phyloP scores from a whole-genome alignment of 1,140 invertebrate genomes.

The Akabosia matsudoensis region DNA sequence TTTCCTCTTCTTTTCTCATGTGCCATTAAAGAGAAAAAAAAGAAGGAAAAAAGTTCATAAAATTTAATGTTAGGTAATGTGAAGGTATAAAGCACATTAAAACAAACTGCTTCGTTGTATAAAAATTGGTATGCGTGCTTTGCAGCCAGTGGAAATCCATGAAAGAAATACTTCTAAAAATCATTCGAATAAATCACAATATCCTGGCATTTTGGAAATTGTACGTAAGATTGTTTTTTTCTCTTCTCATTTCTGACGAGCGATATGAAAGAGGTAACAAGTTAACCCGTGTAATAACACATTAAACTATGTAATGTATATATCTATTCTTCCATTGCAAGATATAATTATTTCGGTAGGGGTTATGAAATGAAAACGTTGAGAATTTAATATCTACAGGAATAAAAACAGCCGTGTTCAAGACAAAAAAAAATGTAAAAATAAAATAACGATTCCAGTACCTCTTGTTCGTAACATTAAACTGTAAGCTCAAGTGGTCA shows the following conservation, averaged over 20 bases:
- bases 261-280: neutral
- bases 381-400: neutral
- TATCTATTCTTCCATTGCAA: neutral
- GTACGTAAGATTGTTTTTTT: constrained; percentile 16
- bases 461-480: neutral
- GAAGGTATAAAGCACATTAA: constrained; percentile 8
- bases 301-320: neutral
- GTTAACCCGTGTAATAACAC: neutral
- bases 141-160: too few relatives aligned
- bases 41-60: constrained; percentile 18
- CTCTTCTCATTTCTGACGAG: neutral
- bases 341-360: constrained; percentile 23
- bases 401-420: neutral
- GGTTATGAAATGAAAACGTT: constrained; percentile 12
- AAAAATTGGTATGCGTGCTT: neutral
- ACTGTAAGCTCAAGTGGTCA: neutral
- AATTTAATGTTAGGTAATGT: constrained; percentile 13
- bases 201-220: constrained; percentile 19
- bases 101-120: neutral
- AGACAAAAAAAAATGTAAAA: neutral
- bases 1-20: neutral
- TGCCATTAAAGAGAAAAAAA: neutral
- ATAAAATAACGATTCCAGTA: neutral
- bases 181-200: constrained; percentile 24
- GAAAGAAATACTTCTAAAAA: constrained; percentile 6